Conservation (phyloP, 2,888 invertebrate species). For the Rhingia rostrata region DNA sequence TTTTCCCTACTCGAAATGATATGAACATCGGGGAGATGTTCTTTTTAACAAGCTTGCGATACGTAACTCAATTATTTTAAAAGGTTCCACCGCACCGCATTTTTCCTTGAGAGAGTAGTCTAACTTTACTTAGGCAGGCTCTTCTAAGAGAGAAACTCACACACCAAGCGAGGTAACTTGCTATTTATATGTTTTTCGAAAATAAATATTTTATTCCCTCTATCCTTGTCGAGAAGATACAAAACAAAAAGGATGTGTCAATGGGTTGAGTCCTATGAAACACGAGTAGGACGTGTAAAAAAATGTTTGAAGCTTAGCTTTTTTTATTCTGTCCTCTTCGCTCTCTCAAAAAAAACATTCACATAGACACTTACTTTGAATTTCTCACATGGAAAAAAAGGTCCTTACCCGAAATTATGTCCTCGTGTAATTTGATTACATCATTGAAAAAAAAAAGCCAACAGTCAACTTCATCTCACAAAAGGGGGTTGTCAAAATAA, state of each 20-base stretch:
- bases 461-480: not conserved
- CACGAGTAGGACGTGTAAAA: conserved; percentile 10
- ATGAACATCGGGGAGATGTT: conserved; percentile 44
- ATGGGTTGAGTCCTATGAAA: conserved; percentile 44
- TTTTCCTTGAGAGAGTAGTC: conserved; percentile 11
- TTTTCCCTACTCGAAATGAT: conserved; percentile 13
- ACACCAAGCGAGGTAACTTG: conserved; percentile 23
- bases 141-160: conserved; percentile 35
- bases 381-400: conserved; percentile 64
- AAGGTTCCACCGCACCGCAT: conserved; percentile 50
- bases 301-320: conserved; percentile 40
- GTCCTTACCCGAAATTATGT: conserved; percentile 67
- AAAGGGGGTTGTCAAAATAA: conserved; percentile 43
- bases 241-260: conserved; percentile 45
- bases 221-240: not conserved
- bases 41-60: conserved; percentile 61
- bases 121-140: conserved; percentile 6
- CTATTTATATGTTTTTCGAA: conserved; percentile 33
- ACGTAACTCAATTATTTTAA: conserved; percentile 72
- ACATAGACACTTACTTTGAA: conserved; percentile 57
- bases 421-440: conserved; percentile 72
- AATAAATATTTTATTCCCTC: conserved; percentile 59
- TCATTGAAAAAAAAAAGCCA: conserved; percentile 6
- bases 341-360: conserved; percentile 32
- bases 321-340: conserved; percentile 15